Base-by-base conservation (phyloP, 2,888 invertebrate genomes). In the Toxonevra muliebris region DNA sequence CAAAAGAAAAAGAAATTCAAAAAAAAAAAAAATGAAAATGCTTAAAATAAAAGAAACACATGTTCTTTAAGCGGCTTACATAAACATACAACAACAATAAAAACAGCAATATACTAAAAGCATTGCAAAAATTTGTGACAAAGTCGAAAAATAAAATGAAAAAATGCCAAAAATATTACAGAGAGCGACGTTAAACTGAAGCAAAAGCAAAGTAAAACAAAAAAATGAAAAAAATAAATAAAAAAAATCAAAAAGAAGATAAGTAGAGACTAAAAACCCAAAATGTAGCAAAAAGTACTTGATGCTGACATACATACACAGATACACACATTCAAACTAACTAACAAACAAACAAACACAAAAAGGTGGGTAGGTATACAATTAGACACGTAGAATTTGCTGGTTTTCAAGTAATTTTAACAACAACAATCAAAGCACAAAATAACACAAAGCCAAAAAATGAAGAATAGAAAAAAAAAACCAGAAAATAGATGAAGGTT, bases 381-480 rank as follows among this genome's bases (percentile, higher is more conserved):
- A 30, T 30, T 57, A 57, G 57, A 57, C 57, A 57, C 57, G 57
- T 57, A 19, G 40, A 20, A 57, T 20, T 19, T 12, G 19, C 30
- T 19, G 57, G 40, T 57, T 40, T 57, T 20, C 3, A 17, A 17
- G 4, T 15, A 15, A 40, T 11, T 17, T 54, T n/a, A 54, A 11
- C 11, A 11, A 15, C 15, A 15, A 54, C 54, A 54, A 15, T 19
- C n/a, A 54, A 13, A 54, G 2, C 15, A 4, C 15, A 2, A 54
- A 17, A 54, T 15, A 54, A 40, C 40, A 15, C 8, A 15, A 20
- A 7, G 19, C 17, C 52, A 52, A 52, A 52, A 13, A 17, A 19
- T 19, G 2, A 30, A 30, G 30, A 30, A 30, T 30, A 30, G 30
- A 30, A 55, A 20, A 48, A 60, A 42, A 43, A 20, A 60, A 48